phyloP scores from a whole-genome alignment of 2,888 invertebrate species.

The Lasioglossum vierecki region DNA sequence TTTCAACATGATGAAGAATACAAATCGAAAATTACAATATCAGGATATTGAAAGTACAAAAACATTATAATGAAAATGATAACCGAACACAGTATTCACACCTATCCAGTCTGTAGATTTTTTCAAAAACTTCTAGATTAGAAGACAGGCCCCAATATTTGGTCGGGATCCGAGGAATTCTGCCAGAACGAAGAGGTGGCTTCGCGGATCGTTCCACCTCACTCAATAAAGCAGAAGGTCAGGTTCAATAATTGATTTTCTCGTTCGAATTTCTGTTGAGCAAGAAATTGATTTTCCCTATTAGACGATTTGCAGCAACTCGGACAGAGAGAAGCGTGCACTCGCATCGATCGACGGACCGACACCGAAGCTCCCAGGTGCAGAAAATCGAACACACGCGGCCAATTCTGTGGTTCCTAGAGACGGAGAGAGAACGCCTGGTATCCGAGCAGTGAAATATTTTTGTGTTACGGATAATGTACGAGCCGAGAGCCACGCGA shows the following conservation, averaged over 20 bases:
- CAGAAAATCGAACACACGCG: background rate
- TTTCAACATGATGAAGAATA: too few relatives aligned
- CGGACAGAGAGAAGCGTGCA: background rate
- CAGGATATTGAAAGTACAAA: too few relatives aligned
- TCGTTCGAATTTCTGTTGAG: background rate
- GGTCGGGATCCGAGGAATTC: background rate
- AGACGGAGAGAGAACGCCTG: too few relatives aligned
- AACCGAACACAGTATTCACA: too few relatives aligned
- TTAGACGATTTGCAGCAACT: background rate
- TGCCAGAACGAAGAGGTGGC: background rate
- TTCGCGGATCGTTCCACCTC: background rate
- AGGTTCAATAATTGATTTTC: background rate
- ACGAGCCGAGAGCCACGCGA: conserved; percentile 5
- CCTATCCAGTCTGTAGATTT: too few relatives aligned
- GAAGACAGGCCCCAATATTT: too few relatives aligned
- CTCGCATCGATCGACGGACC: background rate
- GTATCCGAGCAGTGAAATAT: conserved; percentile 1
- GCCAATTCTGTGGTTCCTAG: background rate
- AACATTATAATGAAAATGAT: too few relatives aligned
- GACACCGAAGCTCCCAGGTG: background rate
- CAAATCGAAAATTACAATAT: too few relatives aligned
- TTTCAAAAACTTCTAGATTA: too few relatives aligned
- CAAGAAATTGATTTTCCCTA: background rate
- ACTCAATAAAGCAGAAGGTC: background rate
- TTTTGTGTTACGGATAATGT: background rate